Conservation (phyloP, 2,888 invertebrate species). For the Blera fallax region DNA sequence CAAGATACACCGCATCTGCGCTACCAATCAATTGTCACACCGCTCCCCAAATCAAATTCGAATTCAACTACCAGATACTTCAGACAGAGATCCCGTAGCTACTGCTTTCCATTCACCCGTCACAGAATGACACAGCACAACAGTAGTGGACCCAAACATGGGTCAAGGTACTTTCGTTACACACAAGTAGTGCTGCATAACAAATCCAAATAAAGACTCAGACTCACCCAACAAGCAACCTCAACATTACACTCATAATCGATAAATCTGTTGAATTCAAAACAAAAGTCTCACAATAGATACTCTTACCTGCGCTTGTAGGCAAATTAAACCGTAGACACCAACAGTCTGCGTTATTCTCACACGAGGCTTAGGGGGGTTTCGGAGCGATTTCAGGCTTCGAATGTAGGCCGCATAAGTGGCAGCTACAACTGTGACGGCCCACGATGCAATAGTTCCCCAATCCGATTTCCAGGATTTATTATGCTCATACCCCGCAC, state of each 20-base stretch:
- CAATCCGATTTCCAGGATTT: conserved; percentile 41
- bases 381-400: not conserved
- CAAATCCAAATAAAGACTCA: not conserved
- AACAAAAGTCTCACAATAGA: not conserved
- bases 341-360: not conserved
- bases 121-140: not conserved
- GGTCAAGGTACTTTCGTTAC: conserved; percentile 14
- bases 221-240: too few relatives aligned
- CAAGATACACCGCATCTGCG: not conserved
- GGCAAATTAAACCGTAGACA: not conserved
- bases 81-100: not conserved
- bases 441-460: conserved; percentile 25
- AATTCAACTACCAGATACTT: not conserved
- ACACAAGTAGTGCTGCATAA: not conserved
- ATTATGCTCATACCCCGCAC: conserved; percentile 10
- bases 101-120: not conserved
- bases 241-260: not conserved
- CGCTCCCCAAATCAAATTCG: not conserved
- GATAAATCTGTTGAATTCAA: conserved; percentile 4
- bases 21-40: not conserved
- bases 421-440: conserved; percentile 25
- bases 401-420: conserved; percentile 33
- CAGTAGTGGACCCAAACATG: not conserved
- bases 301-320: not conserved
- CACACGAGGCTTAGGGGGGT: not conserved